phyloP scores from a whole-genome alignment of 2,888 invertebrate species.

The Cyrtodaria siliqua region DNA sequence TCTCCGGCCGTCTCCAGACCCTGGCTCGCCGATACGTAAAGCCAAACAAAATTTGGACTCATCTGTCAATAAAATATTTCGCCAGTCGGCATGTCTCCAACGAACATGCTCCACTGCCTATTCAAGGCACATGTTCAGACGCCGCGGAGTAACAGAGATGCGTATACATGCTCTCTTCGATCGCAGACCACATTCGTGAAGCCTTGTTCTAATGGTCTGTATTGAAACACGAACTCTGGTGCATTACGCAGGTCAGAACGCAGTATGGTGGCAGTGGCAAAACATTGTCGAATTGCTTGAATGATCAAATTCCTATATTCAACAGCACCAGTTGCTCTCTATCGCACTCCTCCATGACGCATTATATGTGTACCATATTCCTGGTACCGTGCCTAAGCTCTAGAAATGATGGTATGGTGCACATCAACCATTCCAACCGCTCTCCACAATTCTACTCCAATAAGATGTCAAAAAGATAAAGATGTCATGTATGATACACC shows the following conservation, averaged over 20 bases:
- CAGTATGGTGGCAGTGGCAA: neutral
- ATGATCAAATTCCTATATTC: neutral
- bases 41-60: neutral
- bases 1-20: too few relatives aligned
- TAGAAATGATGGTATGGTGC: neutral
- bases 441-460: neutral
- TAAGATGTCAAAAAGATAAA: neutral
- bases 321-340: neutral
- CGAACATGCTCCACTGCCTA: neutral
- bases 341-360: neutral
- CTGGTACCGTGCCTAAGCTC: neutral
- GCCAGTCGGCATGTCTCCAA: neutral
- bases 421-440: slow-evolving; percentile 1
- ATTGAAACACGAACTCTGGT: neutral
- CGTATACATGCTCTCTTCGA: too few relatives aligned
- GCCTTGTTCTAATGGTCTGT: neutral
- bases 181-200: neutral
- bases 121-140: neutral
- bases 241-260: neutral
- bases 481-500: neutral
- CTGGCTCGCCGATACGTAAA: too few relatives aligned
- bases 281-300: neutral
- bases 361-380: too few relatives aligned
- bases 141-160: too few relatives aligned
- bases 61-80: neutral